Evolutionary conservation across 2,888 invertebrate species (phyloP).

Genomic region (Abrostola tripartita): DNA sequence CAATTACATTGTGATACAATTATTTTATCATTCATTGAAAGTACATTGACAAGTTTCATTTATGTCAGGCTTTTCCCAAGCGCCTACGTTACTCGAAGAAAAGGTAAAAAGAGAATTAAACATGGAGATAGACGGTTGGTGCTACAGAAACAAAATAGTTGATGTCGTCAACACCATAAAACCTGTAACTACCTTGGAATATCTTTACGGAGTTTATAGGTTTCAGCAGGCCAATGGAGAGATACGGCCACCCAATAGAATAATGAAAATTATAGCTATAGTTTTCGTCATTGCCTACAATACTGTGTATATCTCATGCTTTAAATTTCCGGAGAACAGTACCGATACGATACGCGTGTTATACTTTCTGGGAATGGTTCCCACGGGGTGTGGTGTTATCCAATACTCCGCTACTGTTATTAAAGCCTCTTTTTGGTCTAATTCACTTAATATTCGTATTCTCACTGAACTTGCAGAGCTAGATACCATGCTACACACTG

Average conservation of each 20-base stretch:
- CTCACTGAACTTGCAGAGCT: conserved; percentile 58
- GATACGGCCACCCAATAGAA: conserved; percentile 12
- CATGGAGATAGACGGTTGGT: conserved; percentile 1
- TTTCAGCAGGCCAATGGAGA: conserved; percentile 15
- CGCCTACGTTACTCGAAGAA: background rate
- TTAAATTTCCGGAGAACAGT: conserved; percentile 5
- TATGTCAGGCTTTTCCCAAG: background rate
- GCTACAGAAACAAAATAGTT: conserved; percentile 5
- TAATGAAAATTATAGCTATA: conserved; percentile 22
- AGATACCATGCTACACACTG: conserved; percentile 57
- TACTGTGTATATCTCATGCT: background rate
- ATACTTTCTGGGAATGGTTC: conserved; percentile 55
- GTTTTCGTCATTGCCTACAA: conserved; percentile 1
- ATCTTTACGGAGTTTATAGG: conserved; percentile 18
- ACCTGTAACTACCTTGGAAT: conserved; percentile 17
- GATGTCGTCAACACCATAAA: conserved; percentile 25
- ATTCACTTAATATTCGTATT: conserved; percentile 54
- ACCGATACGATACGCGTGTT: conserved; percentile 33
- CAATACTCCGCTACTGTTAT: conserved; percentile 60
- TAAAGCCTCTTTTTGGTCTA: conserved; percentile 48
- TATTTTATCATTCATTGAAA: background rate
- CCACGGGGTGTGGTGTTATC: conserved; percentile 53
- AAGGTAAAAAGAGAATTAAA: conserved; percentile 2
- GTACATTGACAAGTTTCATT: background rate
- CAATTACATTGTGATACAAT: background rate